phyloP scores from a whole-genome alignment of 2,113 vertebrate species.

The Actenoides lindsayi region DNA sequence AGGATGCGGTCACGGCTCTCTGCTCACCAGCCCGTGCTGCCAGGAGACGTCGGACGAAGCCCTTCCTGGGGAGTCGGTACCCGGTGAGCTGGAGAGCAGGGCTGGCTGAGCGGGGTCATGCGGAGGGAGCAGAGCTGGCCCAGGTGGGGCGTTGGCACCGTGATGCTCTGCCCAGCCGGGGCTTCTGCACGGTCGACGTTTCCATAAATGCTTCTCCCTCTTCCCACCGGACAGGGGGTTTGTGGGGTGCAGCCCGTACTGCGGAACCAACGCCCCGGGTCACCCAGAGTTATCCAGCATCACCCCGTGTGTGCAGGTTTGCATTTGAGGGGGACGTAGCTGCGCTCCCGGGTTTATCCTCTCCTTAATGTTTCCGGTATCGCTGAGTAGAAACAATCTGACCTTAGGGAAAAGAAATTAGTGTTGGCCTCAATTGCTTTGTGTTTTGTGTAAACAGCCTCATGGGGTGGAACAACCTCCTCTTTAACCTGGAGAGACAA shows the following conservation, averaged over 20 bases:
- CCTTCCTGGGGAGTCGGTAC: neutral
- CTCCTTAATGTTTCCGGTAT: constrained; percentile 9
- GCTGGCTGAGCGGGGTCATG: fast-evolving
- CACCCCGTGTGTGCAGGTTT: neutral
- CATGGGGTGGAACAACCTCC: constrained; percentile 15
- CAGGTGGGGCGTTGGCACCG: fast-evolving
- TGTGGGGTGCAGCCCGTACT: neutral
- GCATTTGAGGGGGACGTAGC: neutral
- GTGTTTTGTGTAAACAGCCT: constrained; percentile 65
- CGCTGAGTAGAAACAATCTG: constrained; percentile 48
- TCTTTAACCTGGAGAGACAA: constrained; percentile 3
- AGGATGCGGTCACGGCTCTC: neutral
- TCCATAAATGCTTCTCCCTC: neutral
- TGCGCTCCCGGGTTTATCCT: neutral
- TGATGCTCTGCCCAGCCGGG: neutral
- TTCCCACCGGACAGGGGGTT: fast-evolving
- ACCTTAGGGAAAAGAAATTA: constrained; percentile 56
- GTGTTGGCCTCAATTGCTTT: neutral
- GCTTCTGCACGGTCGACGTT: neutral
- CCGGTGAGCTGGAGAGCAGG: neutral
- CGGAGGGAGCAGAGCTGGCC: neutral
- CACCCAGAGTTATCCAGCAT: neutral
- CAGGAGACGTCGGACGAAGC: fast-evolving
- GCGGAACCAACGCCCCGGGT: neutral
- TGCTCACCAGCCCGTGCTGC: neutral